phyloP scores from a whole-genome alignment of 2,113 vertebrate genomes.

The Phalacrocorax carbo region DNA sequence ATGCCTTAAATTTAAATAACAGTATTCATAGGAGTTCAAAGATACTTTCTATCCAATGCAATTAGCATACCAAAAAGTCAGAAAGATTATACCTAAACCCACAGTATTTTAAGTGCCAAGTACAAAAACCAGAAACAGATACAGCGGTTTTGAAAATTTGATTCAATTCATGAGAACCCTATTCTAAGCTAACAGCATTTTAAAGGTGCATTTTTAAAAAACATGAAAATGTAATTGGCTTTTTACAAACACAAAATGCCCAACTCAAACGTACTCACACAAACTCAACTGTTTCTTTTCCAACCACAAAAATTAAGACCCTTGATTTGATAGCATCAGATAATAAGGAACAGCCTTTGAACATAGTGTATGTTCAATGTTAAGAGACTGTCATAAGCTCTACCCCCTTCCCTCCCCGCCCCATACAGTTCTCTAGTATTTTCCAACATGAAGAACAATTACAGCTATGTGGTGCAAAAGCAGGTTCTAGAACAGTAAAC shows the following conservation, averaged over 20 bases:
- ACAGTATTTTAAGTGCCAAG: not conserved
- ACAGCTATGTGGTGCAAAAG: not conserved
- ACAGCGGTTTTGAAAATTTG: not conserved
- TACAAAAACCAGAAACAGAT: not conserved
- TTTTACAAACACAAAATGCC: not conserved
- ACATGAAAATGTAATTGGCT: fast-evolving
- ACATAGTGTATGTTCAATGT: not conserved
- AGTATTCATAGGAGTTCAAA: not conserved
- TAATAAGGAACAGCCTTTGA: not conserved
- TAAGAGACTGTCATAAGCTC: not conserved
- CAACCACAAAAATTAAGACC: not conserved
- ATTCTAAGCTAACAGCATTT: not conserved
- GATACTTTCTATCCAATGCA: not conserved
- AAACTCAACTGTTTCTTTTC: not conserved
- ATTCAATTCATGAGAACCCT: not conserved
- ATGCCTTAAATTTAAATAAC: not conserved
- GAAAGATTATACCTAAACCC: not conserved
- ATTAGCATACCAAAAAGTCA: not conserved
- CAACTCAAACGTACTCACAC: not conserved
- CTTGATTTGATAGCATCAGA: not conserved
- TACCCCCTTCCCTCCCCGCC: not conserved
- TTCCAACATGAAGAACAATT: not conserved
- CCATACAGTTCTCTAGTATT: not conserved
- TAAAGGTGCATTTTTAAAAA: not conserved
- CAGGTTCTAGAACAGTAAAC: not conserved